Conservation (phyloP, 1,140 invertebrate species). For the Aplysia californica region DNA sequence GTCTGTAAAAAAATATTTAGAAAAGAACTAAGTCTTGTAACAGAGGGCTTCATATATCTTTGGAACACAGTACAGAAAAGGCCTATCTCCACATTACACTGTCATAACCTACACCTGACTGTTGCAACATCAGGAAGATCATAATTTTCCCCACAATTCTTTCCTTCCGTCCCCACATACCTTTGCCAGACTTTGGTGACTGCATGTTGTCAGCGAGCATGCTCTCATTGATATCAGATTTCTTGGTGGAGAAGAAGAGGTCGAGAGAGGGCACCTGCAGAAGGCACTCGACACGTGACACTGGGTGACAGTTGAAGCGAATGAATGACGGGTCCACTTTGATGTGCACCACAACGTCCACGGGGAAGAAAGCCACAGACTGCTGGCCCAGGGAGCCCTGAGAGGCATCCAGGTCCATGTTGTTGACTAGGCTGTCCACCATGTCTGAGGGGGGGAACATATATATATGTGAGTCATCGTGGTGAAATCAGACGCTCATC, state of each 20-base stretch:
- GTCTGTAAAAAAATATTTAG: too few relatives aligned
- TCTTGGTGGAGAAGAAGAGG: slow-evolving; percentile 70
- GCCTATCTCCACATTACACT: too few relatives aligned
- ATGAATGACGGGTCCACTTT: slow-evolving; percentile 92
- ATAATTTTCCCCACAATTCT: too few relatives aligned
- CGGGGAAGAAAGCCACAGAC: slow-evolving; percentile 89
- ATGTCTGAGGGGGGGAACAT: slow-evolving; percentile 36
- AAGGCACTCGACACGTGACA: slow-evolving; percentile 96
- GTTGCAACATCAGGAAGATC: too few relatives aligned
- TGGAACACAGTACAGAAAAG: too few relatives aligned
- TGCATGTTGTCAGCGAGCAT: slow-evolving; percentile 37
- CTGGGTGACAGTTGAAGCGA: slow-evolving; percentile 87
- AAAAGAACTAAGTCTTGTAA: too few relatives aligned
- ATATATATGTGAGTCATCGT: too few relatives aligned
- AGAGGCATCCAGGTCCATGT: slow-evolving; percentile 58
- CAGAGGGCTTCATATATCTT: too few relatives aligned
- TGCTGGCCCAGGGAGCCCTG: slow-evolving; percentile 54
- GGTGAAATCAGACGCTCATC: too few relatives aligned
- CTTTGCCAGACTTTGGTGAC: slow-evolving; percentile 4
- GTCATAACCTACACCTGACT: too few relatives aligned
- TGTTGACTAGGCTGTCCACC: slow-evolving; percentile 46
- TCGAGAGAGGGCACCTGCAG: slow-evolving; percentile 93
- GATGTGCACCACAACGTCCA: slow-evolving; percentile 98
- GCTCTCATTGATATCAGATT: slow-evolving; percentile 55
- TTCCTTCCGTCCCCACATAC: too few relatives aligned